Conservation (phyloP, 2,113 vertebrate species). For the Elgaria multicarinata region DNA sequence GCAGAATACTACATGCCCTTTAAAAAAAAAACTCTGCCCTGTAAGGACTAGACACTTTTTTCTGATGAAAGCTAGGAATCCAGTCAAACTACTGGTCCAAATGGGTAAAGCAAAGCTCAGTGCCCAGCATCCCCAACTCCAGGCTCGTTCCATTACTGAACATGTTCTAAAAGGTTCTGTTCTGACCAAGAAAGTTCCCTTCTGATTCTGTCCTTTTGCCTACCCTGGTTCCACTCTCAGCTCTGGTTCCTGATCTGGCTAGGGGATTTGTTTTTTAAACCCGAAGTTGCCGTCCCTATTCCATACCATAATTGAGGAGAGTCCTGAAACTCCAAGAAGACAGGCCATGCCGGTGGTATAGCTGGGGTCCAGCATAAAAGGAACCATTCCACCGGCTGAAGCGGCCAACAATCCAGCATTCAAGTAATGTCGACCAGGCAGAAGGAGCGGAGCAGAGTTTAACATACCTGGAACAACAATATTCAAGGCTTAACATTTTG, state of each 20-base stretch:
- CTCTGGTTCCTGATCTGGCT: background rate
- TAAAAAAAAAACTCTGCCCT: too few relatives aligned
- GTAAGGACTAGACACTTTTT: too few relatives aligned
- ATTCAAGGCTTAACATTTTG: background rate
- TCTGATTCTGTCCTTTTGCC: background rate
- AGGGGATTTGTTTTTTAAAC: background rate
- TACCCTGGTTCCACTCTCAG: background rate
- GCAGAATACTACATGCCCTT: too few relatives aligned
- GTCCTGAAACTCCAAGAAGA: constrained; percentile 82
- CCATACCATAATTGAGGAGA: constrained; percentile 84
- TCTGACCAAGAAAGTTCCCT: background rate
- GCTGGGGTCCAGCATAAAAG: constrained; percentile 84
- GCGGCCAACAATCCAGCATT: constrained; percentile 82
- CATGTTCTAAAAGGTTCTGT: background rate
- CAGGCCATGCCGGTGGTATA: constrained; percentile 82
- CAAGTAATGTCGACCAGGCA: constrained; percentile 80
- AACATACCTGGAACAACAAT: constrained; percentile 75
- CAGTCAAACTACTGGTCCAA: too few relatives aligned
- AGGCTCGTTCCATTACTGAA: background rate
- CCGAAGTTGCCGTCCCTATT: background rate
- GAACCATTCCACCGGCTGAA: constrained; percentile 76
- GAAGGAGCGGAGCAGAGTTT: constrained; percentile 79
- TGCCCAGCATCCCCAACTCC: background rate
- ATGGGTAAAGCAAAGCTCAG: too few relatives aligned
- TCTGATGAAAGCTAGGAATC: too few relatives aligned